These are phyloP conservation scores for Epizoanthus scotinus DNA, from an alignment of 92 coral and sea anemone genomes.

Conservation along the genomic window DNA sequence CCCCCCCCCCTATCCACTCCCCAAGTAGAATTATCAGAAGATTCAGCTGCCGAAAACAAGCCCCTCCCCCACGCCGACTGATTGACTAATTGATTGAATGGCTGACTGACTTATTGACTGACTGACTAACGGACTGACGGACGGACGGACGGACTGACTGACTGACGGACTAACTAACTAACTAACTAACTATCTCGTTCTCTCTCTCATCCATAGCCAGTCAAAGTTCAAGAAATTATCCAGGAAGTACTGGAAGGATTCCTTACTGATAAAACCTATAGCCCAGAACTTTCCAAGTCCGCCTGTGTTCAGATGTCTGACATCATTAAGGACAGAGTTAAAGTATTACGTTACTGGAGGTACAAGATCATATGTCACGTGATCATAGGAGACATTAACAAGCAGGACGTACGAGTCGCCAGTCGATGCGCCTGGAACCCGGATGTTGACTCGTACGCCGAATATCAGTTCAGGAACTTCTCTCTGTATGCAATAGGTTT, in stretches of 20 bases:
- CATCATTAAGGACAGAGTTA: conserved; percentile 85
- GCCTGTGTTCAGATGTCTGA: conserved; percentile 64
- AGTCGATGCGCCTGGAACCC: conserved; percentile 93
- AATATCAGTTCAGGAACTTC: conserved; percentile 66
- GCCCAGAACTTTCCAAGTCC: conserved; percentile 69
- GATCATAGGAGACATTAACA: conserved; percentile 73
- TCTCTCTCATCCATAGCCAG: conserved; percentile 51
- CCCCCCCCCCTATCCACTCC: too few relatives aligned
- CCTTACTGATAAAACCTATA: conserved; percentile 69
- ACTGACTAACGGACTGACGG: neutral
- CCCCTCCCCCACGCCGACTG: too few relatives aligned
- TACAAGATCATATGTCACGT: conserved; percentile 94
- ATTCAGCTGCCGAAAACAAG: too few relatives aligned
- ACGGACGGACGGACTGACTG: neutral
- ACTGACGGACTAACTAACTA: too few relatives aligned
- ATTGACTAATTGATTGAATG: neutral
- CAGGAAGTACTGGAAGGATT: conserved; percentile 74
- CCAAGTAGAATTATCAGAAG: too few relatives aligned
- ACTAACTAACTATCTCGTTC: too few relatives aligned
- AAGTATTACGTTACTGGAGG: conserved; percentile 85
- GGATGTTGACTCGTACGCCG: conserved; percentile 80
- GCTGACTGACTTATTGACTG: neutral
- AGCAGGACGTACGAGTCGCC: conserved; percentile 79
- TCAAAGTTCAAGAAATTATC: conserved; percentile 79
- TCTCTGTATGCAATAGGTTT: conserved; percentile 85